These are phyloP conservation scores for Siniperca knerii DNA, from an alignment of 2,113 vertebrate genomes.

Conservation along the genomic window DNA sequence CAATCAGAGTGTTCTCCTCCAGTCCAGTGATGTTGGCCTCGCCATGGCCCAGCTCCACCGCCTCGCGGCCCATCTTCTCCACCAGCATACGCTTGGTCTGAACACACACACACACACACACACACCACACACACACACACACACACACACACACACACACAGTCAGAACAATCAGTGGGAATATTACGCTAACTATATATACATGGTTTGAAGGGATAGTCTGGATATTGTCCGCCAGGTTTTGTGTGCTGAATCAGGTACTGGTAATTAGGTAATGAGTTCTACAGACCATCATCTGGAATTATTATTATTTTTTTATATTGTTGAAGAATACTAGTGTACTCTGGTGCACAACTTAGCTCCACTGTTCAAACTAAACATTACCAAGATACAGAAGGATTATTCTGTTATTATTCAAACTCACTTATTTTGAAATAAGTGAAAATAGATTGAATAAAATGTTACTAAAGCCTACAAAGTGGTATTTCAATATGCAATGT, in stretches of 20 bases:
- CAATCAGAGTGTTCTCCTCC: constrained; percentile 96
- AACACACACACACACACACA: background rate
- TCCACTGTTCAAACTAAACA: background rate
- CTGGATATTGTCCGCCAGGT: too few relatives aligned
- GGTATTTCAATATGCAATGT: background rate
- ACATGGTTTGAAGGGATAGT: background rate
- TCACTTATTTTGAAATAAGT: background rate
- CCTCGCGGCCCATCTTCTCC: constrained; percentile 98
- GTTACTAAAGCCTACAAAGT: background rate
- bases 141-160: constrained; percentile 14
- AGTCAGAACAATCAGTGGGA: background rate
- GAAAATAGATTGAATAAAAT: too few relatives aligned
- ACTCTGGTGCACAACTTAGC: background rate
- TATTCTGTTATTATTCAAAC: background rate
- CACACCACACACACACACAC: background rate
- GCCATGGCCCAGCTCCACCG: constrained; percentile 96
- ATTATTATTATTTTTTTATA: background rate
- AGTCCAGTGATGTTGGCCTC: constrained; percentile 96
- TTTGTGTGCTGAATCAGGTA: background rate
- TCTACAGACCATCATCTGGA: background rate
- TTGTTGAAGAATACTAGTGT: background rate
- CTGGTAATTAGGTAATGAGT: background rate
- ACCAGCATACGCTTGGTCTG: constrained; percentile 99
- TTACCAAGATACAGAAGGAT: background rate
- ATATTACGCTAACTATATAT: background rate